A percentile compares a stretch with the other conserved stretches of the same genome.
phyloP scores from a whole-genome alignment of 1,140 invertebrate genomes.

The Atta cephalotes region DNA sequence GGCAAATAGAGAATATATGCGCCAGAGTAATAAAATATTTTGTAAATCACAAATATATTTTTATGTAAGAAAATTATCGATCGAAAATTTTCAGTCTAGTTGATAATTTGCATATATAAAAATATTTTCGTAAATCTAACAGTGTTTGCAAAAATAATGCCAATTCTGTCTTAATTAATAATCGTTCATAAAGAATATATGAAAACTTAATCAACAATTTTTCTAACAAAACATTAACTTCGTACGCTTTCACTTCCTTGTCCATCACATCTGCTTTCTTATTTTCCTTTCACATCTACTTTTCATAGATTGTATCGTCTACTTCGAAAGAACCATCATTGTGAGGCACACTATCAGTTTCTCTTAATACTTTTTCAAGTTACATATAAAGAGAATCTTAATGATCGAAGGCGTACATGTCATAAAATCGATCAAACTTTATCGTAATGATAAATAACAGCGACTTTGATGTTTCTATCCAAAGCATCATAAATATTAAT shows the following conservation, averaged over 20 bases:
- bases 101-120: no score
- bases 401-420: neutral
- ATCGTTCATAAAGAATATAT: neutral
- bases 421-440: neutral
- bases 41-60: neutral
- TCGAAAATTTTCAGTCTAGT: neutral
- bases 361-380: neutral
- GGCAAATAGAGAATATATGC: neutral
- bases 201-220: neutral
- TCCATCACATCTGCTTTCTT: conserved; percentile 16
- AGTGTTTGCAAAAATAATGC: neutral
- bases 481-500: neutral
- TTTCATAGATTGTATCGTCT: conserved; percentile 24
- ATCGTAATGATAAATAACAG: neutral
- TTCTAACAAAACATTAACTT: neutral
- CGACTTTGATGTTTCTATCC: neutral
- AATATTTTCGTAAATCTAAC: neutral
- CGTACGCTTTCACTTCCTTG: conserved; percentile 9
- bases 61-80: neutral
- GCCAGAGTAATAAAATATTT: neutral
- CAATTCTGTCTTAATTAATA: neutral
- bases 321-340: neutral
- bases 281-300: conserved; percentile 27
- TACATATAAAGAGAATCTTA: neutral
- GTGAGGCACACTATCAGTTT: neutral